Evolutionary conservation across 2,113 vertebrate genomes (phyloP), one percentile per base, ranked within the genome.

Genomic region (Probosciger aterrimus): DNA sequence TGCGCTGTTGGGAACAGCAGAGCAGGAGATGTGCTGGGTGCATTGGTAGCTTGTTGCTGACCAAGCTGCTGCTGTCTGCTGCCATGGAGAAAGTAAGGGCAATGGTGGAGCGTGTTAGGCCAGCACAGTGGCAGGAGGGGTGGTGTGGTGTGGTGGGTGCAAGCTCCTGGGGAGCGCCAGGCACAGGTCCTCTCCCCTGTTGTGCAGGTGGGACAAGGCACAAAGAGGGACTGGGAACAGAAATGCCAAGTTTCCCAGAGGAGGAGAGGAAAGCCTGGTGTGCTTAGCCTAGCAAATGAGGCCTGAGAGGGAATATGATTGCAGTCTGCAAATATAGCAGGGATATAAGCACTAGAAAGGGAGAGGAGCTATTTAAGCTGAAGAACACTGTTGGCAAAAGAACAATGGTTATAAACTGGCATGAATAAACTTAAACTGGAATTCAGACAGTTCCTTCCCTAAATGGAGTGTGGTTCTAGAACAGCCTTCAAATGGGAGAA

Each of bases 11-110:
- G 69, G 15, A 84, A 14, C 18, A 30, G 35, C 11, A 16, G 49
- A 60, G 69, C 60, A 69, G 63, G 39, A n/a, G 49, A 11, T 31
- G 17, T 75, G 11, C 33, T 69, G 67, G 30, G 8, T 35, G 14
- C 7, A 0, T 33, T 74, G 41, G 41, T 41, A 63, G 28, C 50
- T 79, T 1, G 1, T 69, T 0, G 0, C 43, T 1, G 6, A 9
- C 39, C 15, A 15, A 10, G 23, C 15, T 92, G 57, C 78, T 82
- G 65, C 69, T 23, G 55, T 75, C 64, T 68, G 24, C 44, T 81
- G 69, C 47, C 1, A 0, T 8, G 47, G 62, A 47, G 62, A 35
- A 74, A 15, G 37, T 19, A 7, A 43, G 31, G 9, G 49, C 1
- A 4, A 12, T 10, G 17, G 16, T 71, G 74, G 19, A 49, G 33